Evolutionary conservation across 1,140 invertebrate genomes (phyloP).

Genomic region (Cotesia chilonis): DNA sequence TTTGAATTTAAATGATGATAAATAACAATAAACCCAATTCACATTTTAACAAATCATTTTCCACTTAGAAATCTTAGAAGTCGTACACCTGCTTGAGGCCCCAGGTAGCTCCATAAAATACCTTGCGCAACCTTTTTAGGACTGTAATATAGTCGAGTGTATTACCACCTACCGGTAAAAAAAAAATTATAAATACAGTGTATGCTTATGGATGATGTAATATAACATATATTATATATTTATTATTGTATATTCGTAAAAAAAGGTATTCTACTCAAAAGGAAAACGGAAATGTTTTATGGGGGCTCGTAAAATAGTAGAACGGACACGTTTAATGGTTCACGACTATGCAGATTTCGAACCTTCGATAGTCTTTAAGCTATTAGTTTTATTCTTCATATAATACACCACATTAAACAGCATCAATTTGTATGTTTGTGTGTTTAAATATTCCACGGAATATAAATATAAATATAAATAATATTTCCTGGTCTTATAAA

Average conservation of each 20-base stretch:
- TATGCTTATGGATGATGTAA: too few species aligned
- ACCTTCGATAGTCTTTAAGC: slow-evolving; percentile 52
- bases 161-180: slow-evolving; percentile 18
- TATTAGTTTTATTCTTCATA: not conserved
- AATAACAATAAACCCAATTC: too few species aligned
- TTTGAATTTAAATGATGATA: too few species aligned
- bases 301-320: slow-evolving; percentile 49
- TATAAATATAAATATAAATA: not conserved
- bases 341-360: slow-evolving; percentile 61
- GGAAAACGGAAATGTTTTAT: slow-evolving; percentile 40
- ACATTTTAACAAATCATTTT: too few species aligned
- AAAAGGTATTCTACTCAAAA: slow-evolving; percentile 14
- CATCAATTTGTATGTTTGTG: too few species aligned
- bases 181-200: not conserved
- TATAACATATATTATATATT: too few species aligned
- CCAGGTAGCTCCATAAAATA: not conserved
- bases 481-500: too few species aligned
- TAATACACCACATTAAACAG: too few species aligned
- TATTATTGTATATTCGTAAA: not conserved
- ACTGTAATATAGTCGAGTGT: not conserved
- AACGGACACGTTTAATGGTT: slow-evolving; percentile 52
- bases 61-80: too few species aligned
- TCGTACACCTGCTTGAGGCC: not conserved
- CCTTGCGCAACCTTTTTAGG: slow-evolving; percentile 28
- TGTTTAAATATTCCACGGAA: not conserved